Percentiles rank a stretch among this genome's conserved stretches.
phyloP scores from a whole-genome alignment of 2,888 invertebrate species.

The Cinara cedri region DNA sequence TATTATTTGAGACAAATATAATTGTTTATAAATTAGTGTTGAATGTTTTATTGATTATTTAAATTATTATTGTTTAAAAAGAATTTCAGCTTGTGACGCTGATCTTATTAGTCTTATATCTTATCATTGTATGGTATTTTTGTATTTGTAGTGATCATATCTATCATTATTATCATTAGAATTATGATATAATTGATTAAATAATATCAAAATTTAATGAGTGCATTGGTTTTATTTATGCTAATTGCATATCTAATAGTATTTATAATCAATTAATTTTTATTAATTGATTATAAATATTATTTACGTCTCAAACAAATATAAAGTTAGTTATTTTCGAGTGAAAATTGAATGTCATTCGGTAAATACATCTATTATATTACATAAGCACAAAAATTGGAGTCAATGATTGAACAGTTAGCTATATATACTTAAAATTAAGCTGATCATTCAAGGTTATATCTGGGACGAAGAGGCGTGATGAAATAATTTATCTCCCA shows the following conservation, averaged over 20 bases:
- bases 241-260: background rate
- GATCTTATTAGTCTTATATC: background rate
- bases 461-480: slow-evolving; percentile 38
- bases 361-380: background rate
- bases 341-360: no score
- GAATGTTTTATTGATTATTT: background rate
- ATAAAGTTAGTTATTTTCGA: background rate
- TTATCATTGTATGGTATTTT: background rate
- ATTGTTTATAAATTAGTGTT: background rate
- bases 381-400: background rate
- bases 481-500: slow-evolving; percentile 51
- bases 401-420: background rate
- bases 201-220: background rate
- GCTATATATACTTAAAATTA: slow-evolving; percentile 16
- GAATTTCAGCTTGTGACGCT: background rate
- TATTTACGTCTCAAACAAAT: slow-evolving; percentile 1
- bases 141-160: no score
- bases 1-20: background rate
- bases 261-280: background rate
- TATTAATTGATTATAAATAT: background rate
- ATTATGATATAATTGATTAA: background rate
- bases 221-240: background rate
- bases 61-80: background rate
- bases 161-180: background rate
- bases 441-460: slow-evolving; percentile 51